Percentiles rank a stretch among this genome's conserved stretches.
Evolutionary conservation across 2,888 invertebrate species (phyloP).

Genomic region (Euzophera pinguis): DNA sequence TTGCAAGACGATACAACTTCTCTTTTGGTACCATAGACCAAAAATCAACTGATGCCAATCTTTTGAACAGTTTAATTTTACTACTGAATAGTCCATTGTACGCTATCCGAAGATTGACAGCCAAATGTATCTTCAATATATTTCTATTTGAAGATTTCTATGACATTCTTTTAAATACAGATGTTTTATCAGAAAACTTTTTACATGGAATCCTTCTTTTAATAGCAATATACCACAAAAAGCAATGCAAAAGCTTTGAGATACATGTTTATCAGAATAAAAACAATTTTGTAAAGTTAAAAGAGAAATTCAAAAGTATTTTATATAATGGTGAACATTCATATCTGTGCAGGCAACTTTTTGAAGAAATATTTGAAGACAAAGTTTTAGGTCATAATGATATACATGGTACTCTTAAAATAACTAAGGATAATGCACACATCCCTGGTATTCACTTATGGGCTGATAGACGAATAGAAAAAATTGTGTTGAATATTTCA

Average conservation of each 20-base stretch:
- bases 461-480: conserved; percentile 44
- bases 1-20: conserved; percentile 62
- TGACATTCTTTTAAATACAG: conserved; percentile 28
- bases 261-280: conserved; percentile 11
- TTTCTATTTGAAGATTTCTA: conserved; percentile 43
- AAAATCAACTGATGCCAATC: conserved; percentile 27
- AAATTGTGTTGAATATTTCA: conserved; percentile 31
- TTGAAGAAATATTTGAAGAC: conserved; percentile 35
- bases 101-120: conserved; percentile 61
- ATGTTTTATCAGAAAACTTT: conserved; percentile 46
- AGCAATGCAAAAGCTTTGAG: conserved; percentile 21
- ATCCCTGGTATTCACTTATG: conserved; percentile 49
- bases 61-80: conserved; percentile 42
- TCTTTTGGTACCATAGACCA: conserved; percentile 32
- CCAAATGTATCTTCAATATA: conserved; percentile 64
- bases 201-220: conserved; percentile 61
- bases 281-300: conserved; percentile 29
- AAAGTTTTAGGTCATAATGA: conserved; percentile 17
- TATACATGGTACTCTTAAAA: conserved; percentile 36
- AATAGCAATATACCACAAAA: conserved; percentile 38
- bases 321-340: conserved; percentile 36
- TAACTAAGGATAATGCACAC: conserved; percentile 31
- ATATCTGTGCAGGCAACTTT: conserved; percentile 46
- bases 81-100: conserved; percentile 66
- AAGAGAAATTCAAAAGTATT: conserved; percentile 29